Evolutionary conservation across 2,888 invertebrate genomes (phyloP), one percentile per base, ranked within the genome.

Genomic region (Pegoplata infirma): DNA sequence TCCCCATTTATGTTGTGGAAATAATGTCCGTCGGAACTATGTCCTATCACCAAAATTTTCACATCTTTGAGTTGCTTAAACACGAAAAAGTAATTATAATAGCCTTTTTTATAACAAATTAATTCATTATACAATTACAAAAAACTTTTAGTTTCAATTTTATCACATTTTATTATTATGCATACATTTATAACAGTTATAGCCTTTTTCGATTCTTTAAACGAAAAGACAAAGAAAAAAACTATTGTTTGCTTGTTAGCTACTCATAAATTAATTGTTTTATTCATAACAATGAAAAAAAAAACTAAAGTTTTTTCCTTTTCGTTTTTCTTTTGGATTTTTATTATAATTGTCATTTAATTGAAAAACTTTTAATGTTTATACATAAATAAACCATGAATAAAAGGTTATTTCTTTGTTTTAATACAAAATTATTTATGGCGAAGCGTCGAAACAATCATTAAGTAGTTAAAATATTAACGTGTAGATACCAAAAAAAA

Each of bases 311-410:
- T n/a, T 40, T 40, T 40, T n/a, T n/a, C n/a, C 5, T 40, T 46
- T 25, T n/a, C 58, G 4, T 49, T 28, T 17, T 8, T 71, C n/a
- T 55, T 32, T 12, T 21, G 19, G 8, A 46, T 61, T 56, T 46
- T 47, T 49, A 56, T 51, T 56, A 56, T 25, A 72, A 63, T 72
- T 67, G 49, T 77, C 25, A 67, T 63, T 63, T 72, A 72, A 77
- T 77, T 77, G 56, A 56, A 63, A 77, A 77, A 77, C 61, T 77
- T 77, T 66, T 56, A 59, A 44, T 67, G n/a, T 32, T 32, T 32
- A 32, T 10, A 32, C 32, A 10, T 10, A 32, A 32, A 32, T 10
- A 32, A 10, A 32, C 32, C 32, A 32, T 32, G 32, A 7, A 32
- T 32, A 32, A 32, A 32, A 32, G 32, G 32, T 32, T 32, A 32